Conservation (phyloP, 1,140 invertebrate species). For the Idris sp. region DNA sequence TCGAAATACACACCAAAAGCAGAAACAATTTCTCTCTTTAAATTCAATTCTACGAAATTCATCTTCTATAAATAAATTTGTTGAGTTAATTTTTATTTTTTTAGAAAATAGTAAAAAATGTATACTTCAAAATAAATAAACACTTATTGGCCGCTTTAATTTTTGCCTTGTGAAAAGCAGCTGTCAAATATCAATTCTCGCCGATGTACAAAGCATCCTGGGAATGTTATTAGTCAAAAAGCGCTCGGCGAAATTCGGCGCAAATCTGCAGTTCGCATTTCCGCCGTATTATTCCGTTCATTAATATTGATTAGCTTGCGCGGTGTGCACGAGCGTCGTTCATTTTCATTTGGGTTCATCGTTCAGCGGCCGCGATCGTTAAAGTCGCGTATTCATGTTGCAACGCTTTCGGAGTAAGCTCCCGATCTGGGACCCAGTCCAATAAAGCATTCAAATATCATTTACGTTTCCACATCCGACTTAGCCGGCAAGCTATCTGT, state of each 20-base stretch:
- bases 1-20: too few species aligned
- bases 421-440: slow-evolving; percentile 7
- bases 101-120: too few species aligned
- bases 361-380: slow-evolving; percentile 32
- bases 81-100: too few species aligned
- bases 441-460: slow-evolving; percentile 39
- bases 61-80: too few species aligned
- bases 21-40: too few species aligned
- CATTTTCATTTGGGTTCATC: slow-evolving; percentile 55
- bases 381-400: slow-evolving; percentile 17
- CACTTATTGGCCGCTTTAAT: background rate
- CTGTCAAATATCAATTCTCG: slow-evolving; percentile 48
- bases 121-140: background rate
- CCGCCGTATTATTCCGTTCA: slow-evolving; percentile 48
- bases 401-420: slow-evolving; percentile 21
- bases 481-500: slow-evolving; percentile 14
- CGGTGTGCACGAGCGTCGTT: slow-evolving; percentile 41
- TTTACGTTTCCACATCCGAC: slow-evolving; percentile 17
- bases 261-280: slow-evolving; percentile 43
- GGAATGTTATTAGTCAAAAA: slow-evolving; percentile 40
- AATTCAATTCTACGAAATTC: too few species aligned
- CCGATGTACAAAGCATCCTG: too few species aligned
- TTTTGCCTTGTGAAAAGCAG: too few species aligned
- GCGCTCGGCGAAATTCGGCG: slow-evolving; percentile 13
- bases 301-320: slow-evolving; percentile 56